Evolutionary conservation across 2,113 vertebrate species (phyloP).

Genomic region (Arizona elegans): DNA sequence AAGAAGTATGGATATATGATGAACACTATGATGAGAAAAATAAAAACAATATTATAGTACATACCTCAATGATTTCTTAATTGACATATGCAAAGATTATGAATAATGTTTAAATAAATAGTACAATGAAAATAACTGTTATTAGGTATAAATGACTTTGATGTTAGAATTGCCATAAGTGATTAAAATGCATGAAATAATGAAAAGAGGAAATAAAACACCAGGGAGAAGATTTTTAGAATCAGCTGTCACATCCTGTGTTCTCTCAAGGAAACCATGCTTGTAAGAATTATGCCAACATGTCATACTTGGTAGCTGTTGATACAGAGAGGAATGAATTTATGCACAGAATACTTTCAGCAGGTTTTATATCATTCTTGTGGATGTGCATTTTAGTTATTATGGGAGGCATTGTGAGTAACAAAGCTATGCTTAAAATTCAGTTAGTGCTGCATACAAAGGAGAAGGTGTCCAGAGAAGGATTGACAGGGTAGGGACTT

Average conservation of each 20-base stretch:
- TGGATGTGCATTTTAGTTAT: background rate
- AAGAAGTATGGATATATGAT: background rate
- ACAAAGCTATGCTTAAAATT: background rate
- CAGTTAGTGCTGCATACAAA: background rate
- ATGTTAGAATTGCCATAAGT: background rate
- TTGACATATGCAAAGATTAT: background rate
- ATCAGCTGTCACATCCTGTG: background rate
- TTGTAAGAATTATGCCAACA: constrained; percentile 9
- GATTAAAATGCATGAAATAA: constrained; percentile 25
- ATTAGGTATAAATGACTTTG: background rate
- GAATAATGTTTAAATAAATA: background rate
- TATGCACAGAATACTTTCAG: constrained; percentile 1
- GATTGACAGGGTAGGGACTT: background rate
- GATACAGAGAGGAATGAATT: constrained; percentile 5
- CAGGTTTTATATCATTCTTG: background rate
- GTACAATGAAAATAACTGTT: background rate
- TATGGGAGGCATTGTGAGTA: background rate
- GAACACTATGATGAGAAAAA: background rate
- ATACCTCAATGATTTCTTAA: background rate
- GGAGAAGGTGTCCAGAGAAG: background rate
- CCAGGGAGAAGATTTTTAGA: background rate
- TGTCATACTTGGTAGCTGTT: constrained; percentile 5
- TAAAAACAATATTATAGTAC: background rate
- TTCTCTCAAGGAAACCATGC: constrained; percentile 4
- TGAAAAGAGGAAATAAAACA: background rate